phyloP scores from a whole-genome alignment of 2,888 invertebrate species.

The Cactoblastis cactorum region DNA sequence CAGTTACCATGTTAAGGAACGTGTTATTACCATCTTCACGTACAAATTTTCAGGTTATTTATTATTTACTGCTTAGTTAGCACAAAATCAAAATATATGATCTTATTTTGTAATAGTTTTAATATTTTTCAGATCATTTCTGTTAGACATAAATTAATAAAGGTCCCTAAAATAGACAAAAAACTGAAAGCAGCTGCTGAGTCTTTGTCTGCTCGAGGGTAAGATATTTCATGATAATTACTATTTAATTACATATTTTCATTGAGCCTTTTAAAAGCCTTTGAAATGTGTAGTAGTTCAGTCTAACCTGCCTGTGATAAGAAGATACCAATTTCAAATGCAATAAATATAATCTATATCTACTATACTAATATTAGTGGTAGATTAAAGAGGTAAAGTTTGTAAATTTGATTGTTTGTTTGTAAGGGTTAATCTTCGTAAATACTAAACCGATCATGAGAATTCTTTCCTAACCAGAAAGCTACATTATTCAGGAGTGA shows the following conservation, averaged over 20 bases:
- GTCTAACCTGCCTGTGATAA: too few relatives aligned
- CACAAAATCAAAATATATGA: neutral
- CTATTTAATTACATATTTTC: neutral
- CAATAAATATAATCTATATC: too few relatives aligned
- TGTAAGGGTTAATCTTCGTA: too few relatives aligned
- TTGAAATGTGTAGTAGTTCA: too few relatives aligned
- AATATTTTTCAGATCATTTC: slow-evolving; percentile 42
- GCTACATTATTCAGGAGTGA: too few relatives aligned
- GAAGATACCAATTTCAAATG: too few relatives aligned
- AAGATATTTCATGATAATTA: slow-evolving; percentile 27
- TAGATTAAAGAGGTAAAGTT: too few relatives aligned
- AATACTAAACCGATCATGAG: too few relatives aligned
- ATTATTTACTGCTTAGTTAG: slow-evolving; percentile 13
- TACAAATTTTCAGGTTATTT: slow-evolving; percentile 56
- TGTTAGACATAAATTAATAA: slow-evolving; percentile 52
- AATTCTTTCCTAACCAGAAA: too few relatives aligned
- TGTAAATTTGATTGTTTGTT: too few relatives aligned
- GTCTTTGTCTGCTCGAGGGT: slow-evolving; percentile 86
- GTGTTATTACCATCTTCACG: slow-evolving; percentile 36
- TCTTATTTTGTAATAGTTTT: neutral
- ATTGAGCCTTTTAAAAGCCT: neutral
- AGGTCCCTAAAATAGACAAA: slow-evolving; percentile 63
- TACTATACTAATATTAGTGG: too few relatives aligned
- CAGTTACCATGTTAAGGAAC: slow-evolving; percentile 41
- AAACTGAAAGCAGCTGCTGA: slow-evolving; percentile 77